A percentile compares a stretch with the other conserved stretches of the same genome.
phyloP scores from a whole-genome alignment of 1,140 invertebrate species.

The Macrobrachium rosenbergii region DNA sequence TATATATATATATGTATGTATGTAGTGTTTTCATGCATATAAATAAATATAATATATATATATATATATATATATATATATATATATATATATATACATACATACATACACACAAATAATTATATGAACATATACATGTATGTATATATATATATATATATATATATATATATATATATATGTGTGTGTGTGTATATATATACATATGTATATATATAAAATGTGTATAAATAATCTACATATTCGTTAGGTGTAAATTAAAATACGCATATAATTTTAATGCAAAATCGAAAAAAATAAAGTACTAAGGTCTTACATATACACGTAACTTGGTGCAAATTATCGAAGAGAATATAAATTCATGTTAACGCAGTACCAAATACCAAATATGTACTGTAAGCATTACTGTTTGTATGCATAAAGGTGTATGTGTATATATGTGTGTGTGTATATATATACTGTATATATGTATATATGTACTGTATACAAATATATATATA shows the following conservation, averaged over 20 bases:
- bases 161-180: constrained; percentile 16
- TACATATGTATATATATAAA: neutral
- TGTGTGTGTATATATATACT: neutral
- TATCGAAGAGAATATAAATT: too few species aligned
- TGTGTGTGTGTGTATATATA: neutral
- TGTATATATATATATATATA: neutral
- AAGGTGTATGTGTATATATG: neutral
- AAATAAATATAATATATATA: neutral
- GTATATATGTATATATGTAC: neutral
- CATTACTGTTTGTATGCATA: too few species aligned
- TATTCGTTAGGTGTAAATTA: too few species aligned
- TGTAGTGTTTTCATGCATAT: too few species aligned
- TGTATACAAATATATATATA: neutral
- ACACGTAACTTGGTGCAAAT: too few species aligned
- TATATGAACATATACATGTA: neutral
- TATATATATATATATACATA: neutral
- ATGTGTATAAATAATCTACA: neutral
- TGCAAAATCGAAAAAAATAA: too few species aligned
- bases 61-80: neutral
- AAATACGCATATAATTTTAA: too few species aligned
- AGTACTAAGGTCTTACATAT: too few species aligned
- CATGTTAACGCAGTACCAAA: too few species aligned
- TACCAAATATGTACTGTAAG: too few species aligned
- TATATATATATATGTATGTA: too few species aligned
- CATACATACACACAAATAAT: neutral